phyloP scores from a whole-genome alignment of 2,797 vertebrate species.

The Anguilla obscura region DNA sequence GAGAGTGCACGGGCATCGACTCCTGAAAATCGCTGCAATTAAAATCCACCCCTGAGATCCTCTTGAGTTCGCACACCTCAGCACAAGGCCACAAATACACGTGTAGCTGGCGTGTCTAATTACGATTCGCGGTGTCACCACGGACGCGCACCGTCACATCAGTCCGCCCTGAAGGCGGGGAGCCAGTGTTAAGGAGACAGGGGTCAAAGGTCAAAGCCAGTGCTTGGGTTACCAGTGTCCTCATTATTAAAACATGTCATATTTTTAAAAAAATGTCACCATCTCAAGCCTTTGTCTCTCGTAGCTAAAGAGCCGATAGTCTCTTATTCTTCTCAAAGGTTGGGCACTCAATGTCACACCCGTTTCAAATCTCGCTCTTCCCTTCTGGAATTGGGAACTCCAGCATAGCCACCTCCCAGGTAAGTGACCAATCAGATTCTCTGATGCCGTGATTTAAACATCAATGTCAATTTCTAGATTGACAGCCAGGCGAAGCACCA shows the following conservation, averaged over 20 bases:
- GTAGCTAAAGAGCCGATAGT: neutral
- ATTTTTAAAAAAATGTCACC: too few relatives aligned
- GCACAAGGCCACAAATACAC: neutral
- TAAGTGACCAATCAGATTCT: neutral
- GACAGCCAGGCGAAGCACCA: too few relatives aligned
- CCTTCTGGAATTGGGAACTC: neutral
- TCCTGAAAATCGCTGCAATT: neutral
- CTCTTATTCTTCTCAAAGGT: neutral
- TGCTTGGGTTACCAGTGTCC: neutral
- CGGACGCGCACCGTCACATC: neutral
- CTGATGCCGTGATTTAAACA: neutral
- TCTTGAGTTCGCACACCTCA: neutral
- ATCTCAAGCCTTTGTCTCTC: neutral
- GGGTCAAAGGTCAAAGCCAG: constrained; percentile 2
- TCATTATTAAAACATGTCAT: neutral
- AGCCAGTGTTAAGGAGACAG: neutral
- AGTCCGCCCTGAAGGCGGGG: neutral
- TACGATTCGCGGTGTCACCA: neutral
- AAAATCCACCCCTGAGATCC: neutral
- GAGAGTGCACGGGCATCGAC: neutral
- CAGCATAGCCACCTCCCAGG: too few relatives aligned
- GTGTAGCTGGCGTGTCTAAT: neutral
- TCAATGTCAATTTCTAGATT: too few relatives aligned
- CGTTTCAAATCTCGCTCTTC: neutral
- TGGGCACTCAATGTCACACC: neutral